A percentile compares a stretch with the other conserved stretches of the same genome.
phyloP scores from a whole-genome alignment of 2,113 vertebrate genomes.

The Amphiprion ocellaris region DNA sequence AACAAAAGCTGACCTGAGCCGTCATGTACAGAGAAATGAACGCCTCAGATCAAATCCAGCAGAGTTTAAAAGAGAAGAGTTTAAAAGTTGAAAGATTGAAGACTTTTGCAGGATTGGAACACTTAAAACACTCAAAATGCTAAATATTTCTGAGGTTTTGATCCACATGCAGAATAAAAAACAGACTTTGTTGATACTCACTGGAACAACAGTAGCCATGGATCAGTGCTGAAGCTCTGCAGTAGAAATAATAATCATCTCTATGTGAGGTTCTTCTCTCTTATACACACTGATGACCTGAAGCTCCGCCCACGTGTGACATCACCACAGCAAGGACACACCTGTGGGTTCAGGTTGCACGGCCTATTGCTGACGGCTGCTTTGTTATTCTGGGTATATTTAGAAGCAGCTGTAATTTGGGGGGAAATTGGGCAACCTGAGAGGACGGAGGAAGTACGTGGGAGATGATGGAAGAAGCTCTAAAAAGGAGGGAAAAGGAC shows the following conservation, averaged over 20 bases:
- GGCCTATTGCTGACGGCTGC: constrained; percentile 70
- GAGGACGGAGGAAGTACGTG: not conserved
- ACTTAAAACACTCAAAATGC: too few species aligned
- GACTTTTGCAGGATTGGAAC: too few species aligned
- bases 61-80: too few species aligned
- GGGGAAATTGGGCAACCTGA: too few species aligned
- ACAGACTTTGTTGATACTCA: constrained; percentile 70
- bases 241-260: not conserved
- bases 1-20: not conserved
- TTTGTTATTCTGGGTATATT: constrained; percentile 79
- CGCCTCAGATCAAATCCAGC: too few species aligned
- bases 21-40: too few species aligned
- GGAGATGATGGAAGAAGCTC: not conserved
- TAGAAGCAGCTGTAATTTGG: constrained; percentile 66
- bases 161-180: not conserved
- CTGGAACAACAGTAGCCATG: constrained; percentile 85
- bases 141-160: not conserved
- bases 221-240: constrained; percentile 3
- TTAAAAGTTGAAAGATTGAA: too few species aligned
- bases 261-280: not conserved
- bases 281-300: constrained; percentile 57
- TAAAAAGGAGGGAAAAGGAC: too few species aligned
- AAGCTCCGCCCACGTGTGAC: constrained; percentile 58
- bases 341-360: constrained; percentile 71
- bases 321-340: constrained; percentile 55